Percentiles rank a stretch among this genome's conserved stretches.
phyloP scores from a whole-genome alignment of 2,797 vertebrate species.

The Schizopygopsis malacanthus region DNA sequence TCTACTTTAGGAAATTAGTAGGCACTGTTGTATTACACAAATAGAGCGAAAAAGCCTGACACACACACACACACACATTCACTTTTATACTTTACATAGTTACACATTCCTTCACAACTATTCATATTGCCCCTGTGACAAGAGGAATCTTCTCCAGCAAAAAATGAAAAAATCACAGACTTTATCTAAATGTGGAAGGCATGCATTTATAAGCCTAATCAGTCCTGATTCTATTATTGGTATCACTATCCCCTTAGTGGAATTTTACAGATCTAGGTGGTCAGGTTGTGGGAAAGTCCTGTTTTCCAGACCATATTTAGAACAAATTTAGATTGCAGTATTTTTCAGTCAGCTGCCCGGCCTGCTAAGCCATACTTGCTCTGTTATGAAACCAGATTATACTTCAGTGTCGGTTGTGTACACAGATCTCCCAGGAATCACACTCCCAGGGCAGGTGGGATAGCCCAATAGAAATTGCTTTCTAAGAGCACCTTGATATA shows the following conservation, averaged over 20 bases:
- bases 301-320: slow-evolving; percentile 42
- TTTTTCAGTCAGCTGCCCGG: slow-evolving; percentile 1
- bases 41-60: neutral
- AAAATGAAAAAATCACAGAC: neutral
- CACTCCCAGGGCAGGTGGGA: neutral
- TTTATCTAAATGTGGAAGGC: neutral
- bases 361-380: slow-evolving; percentile 16
- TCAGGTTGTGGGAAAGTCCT: slow-evolving; percentile 25
- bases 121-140: neutral
- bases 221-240: neutral
- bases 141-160: neutral
- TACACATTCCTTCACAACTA: neutral
- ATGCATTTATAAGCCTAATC: neutral
- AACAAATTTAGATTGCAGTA: slow-evolving; percentile 9
- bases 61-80: neutral
- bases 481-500: neutral
- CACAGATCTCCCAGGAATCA: neutral
- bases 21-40: no score
- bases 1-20: neutral
- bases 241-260: neutral
- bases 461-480: neutral
- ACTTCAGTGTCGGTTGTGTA: neutral
- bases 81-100: neutral
- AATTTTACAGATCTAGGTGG: slow-evolving; percentile 12
- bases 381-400: slow-evolving; percentile 47